These are phyloP conservation scores for Syrmaticus mikado DNA, from an alignment of 2,113 vertebrate species.

Conservation along the genomic window DNA sequence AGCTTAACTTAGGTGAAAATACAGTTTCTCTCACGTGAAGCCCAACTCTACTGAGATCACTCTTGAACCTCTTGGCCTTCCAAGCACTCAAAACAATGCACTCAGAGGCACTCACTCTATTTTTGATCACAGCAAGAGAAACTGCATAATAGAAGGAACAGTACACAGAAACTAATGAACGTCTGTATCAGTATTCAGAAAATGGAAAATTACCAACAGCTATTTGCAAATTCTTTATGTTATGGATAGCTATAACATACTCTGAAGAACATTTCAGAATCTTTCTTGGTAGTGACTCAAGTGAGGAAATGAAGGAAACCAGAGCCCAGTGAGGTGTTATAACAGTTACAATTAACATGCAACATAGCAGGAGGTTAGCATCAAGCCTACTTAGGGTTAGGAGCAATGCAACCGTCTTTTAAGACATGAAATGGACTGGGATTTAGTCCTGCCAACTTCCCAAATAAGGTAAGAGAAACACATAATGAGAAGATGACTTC, in stretches of 20 bases:
- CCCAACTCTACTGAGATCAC: background rate
- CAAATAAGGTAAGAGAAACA: background rate
- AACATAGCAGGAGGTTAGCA: background rate
- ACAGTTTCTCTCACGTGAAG: background rate
- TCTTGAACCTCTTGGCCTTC: background rate
- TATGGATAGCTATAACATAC: background rate
- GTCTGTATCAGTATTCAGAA: slow-evolving; percentile 8
- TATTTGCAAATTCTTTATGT: slow-evolving; percentile 38
- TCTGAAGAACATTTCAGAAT: slow-evolving; percentile 11
- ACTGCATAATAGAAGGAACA: slow-evolving; percentile 37
- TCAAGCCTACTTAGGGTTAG: background rate
- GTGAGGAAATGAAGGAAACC: slow-evolving; percentile 2
- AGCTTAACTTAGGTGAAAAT: background rate
- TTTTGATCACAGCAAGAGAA: slow-evolving; percentile 36
- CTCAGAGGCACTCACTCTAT: background rate
- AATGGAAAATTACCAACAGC: slow-evolving; percentile 47
- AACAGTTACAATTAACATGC: background rate
- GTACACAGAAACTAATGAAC: slow-evolving; percentile 31
- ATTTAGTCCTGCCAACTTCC: background rate
- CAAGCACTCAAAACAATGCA: background rate
- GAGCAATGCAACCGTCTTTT: background rate
- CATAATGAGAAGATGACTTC: background rate
- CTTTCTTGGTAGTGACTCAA: background rate
- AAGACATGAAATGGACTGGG: background rate
- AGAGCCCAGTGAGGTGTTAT: background rate